Conservation (phyloP, 2,888 invertebrate species). For the Sminthurinus aureus region DNA sequence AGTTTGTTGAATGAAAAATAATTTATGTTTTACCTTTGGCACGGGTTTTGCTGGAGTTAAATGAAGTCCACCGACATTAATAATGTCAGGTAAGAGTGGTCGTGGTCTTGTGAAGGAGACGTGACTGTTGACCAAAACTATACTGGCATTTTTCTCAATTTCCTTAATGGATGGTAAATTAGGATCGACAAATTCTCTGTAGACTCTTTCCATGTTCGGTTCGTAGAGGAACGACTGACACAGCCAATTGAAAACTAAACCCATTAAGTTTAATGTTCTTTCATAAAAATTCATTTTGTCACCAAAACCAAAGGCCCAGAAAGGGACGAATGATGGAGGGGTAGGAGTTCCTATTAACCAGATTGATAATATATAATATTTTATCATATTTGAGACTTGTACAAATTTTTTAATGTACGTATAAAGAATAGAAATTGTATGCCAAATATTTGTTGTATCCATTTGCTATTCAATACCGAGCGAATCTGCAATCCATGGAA, state of each 20-base stretch:
- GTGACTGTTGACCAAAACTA: constrained; percentile 59
- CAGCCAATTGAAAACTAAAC: not conserved
- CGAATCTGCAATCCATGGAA: not conserved
- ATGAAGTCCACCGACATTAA: constrained; percentile 60
- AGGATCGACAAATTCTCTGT: constrained; percentile 18
- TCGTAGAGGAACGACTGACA: constrained; percentile 8
- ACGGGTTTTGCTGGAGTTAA: constrained; percentile 77
- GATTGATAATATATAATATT: no score
- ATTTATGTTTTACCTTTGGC: constrained; percentile 61
- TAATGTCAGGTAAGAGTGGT: constrained; percentile 55
- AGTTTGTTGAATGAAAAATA: not conserved
- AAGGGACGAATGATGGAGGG: constrained; percentile 43
- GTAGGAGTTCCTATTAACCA: constrained; percentile 22
- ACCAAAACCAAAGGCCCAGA: not conserved
- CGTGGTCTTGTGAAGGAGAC: constrained; percentile 48
- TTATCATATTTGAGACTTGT: no score
- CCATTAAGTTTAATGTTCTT: constrained; percentile 25
- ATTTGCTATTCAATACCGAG: not conserved
- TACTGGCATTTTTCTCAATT: constrained; percentile 55
- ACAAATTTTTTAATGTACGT: no score
- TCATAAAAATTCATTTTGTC: constrained; percentile 43
- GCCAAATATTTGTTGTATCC: not conserved
- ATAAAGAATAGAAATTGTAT: not conserved
- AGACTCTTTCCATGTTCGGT: constrained; percentile 26
- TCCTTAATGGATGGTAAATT: constrained; percentile 53